These are phyloP conservation scores for Tachypleus tridentatus DNA, from an alignment of 1,140 invertebrate genomes.

Conservation along the genomic window DNA sequence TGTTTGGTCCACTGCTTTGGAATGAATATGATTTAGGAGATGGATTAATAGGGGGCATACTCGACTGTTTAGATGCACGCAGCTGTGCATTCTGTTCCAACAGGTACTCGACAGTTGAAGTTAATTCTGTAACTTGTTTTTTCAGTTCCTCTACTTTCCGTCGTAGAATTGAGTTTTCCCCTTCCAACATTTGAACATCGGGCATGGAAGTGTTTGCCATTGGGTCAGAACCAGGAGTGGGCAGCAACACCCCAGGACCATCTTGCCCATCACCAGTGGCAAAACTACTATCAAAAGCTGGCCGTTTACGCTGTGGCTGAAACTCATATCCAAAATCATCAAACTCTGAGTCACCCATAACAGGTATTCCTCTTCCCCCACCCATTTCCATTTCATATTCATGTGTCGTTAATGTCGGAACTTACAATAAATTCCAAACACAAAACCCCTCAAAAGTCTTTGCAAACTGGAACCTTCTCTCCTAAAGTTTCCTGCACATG, in stretches of 20 bases:
- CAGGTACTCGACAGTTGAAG: conserved; percentile 67
- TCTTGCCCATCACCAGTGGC: no score
- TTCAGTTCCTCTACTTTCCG: conserved; percentile 60
- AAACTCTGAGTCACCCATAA: conserved; percentile 13
- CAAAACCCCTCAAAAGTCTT: conserved; percentile 61
- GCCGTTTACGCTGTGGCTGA: conserved; percentile 25
- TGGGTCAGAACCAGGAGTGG: no score
- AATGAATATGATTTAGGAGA: no score
- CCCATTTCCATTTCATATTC: conserved; percentile 26
- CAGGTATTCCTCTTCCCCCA: neutral
- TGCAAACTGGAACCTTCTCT: conserved; percentile 47
- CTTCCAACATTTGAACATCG: conserved; percentile 41
- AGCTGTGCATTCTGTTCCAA: conserved; percentile 66
- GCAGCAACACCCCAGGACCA: no score
- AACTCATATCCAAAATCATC: conserved; percentile 14
- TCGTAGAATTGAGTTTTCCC: conserved; percentile 55
- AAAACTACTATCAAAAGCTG: conserved; percentile 10
- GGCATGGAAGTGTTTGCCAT: no score
- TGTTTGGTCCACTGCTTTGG: no score
- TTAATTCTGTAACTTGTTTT: conserved; percentile 53
- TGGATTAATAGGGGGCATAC: no score
- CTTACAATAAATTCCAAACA: conserved; percentile 39
- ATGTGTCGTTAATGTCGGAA: conserved; percentile 39
- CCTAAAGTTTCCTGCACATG: conserved; percentile 35
- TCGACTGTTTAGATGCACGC: conserved; percentile 46